A percentile compares a stretch with the other conserved stretches of the same genome.
phyloP scores from a whole-genome alignment of 2,113 vertebrate genomes.

The Eleginops maclovinus region DNA sequence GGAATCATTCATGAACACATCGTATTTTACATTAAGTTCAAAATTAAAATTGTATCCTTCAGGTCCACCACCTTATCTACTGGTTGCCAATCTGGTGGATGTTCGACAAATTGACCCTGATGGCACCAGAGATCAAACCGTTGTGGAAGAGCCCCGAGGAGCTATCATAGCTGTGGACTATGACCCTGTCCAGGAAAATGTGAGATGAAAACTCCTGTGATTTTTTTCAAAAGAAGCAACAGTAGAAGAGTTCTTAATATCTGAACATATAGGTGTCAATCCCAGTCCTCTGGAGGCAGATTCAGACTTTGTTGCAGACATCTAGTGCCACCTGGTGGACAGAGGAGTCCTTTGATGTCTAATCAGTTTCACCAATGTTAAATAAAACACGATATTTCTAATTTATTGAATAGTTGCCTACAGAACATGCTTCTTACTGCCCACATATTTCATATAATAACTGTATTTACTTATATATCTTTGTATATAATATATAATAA shows the following conservation, averaged over 20 bases:
- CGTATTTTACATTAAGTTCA: neutral
- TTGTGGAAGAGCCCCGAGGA: constrained; percentile 89
- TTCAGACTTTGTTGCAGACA: neutral
- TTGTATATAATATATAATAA: too few relatives aligned
- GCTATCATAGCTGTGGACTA: constrained; percentile 90
- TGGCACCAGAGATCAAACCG: constrained; percentile 83
- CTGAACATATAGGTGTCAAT: neutral
- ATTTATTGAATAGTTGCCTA: too few relatives aligned
- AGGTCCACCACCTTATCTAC: constrained; percentile 88
- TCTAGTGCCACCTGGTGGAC: constrained; percentile 61
- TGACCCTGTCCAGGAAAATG: constrained; percentile 90
- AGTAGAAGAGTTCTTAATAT: neutral
- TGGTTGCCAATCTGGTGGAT: constrained; percentile 90
- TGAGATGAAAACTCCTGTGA: constrained; percentile 72
- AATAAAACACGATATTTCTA: neutral
- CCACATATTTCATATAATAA: too few relatives aligned
- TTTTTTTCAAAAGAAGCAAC: neutral
- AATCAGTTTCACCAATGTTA: neutral
- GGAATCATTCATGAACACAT: neutral
- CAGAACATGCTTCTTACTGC: neutral
- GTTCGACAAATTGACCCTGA: constrained; percentile 86
- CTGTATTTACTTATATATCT: too few relatives aligned
- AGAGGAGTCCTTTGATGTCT: neutral
- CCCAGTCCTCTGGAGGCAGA: neutral
- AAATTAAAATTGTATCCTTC: constrained; percentile 38